phyloP scores from a whole-genome alignment of 2,888 invertebrate genomes.

The Rosalia funebris region DNA sequence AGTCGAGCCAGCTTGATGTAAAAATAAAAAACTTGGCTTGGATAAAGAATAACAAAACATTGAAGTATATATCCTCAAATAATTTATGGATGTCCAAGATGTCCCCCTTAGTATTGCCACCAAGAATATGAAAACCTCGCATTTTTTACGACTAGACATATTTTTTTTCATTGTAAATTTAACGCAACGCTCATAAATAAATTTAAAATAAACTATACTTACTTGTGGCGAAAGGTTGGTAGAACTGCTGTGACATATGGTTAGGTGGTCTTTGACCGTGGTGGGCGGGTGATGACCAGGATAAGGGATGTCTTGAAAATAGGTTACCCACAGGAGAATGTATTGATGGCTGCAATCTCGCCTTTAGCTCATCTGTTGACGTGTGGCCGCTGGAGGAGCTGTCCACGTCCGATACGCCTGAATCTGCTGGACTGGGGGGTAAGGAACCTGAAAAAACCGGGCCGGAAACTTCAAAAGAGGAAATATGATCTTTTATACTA shows the following conservation, averaged over 20 bases:
- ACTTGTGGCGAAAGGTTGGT: constrained; percentile 57
- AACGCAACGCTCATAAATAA: neutral
- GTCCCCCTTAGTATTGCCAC: too few relatives aligned
- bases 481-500: too few relatives aligned
- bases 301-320: constrained; percentile 51
- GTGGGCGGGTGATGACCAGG: constrained; percentile 51
- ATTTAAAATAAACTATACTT: constrained; percentile 41
- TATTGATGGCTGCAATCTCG: constrained; percentile 78
- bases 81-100: constrained; percentile 3
- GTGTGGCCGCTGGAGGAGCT: constrained; percentile 85
- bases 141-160: neutral
- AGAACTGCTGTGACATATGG: constrained; percentile 56
- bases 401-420: constrained; percentile 96
- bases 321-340: constrained; percentile 60
- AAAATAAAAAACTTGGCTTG: constrained; percentile 37
- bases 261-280: constrained; percentile 50
- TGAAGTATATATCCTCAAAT: neutral
- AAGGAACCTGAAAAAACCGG: constrained; percentile 78
- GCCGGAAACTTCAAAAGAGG: constrained; percentile 35
- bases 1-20: constrained; percentile 29
- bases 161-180: neutral
- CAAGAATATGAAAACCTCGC: neutral
- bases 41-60: constrained; percentile 28
- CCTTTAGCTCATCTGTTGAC: constrained; percentile 85
- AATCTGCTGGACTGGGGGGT: constrained; percentile 97